phyloP scores from a whole-genome alignment of 2,888 invertebrate species.

The Acleris sparsana region DNA sequence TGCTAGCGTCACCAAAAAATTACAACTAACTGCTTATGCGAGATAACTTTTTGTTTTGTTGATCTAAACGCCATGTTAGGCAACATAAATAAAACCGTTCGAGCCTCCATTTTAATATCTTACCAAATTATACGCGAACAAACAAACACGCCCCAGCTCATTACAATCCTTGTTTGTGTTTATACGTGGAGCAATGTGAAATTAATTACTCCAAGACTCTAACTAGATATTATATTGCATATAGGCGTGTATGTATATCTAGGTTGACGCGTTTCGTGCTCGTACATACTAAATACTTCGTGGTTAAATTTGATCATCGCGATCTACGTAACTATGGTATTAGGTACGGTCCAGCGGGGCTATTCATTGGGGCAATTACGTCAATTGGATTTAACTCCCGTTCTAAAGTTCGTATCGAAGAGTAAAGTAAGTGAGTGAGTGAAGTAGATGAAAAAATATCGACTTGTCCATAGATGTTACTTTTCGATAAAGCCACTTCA shows the following conservation, averaged over 20 bases:
- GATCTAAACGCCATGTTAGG: conserved; percentile 15
- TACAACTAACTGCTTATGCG: conserved; percentile 4
- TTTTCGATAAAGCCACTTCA: no score
- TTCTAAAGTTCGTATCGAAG: no score
- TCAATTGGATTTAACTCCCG: no score
- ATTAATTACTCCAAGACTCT: conserved; percentile 49
- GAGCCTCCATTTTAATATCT: conserved; percentile 35
- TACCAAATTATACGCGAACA: conserved; percentile 38
- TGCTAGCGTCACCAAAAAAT: no score
- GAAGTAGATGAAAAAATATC: no score
- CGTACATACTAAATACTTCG: conserved; percentile 18
- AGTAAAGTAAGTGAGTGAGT: no score
- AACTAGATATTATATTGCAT: conserved; percentile 38
- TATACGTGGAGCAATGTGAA: conserved; percentile 51
- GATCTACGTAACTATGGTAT: no score
- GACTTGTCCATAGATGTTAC: no score
- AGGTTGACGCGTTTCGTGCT: conserved; percentile 19
- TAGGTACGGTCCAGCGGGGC: no score
- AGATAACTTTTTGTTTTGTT: conserved; percentile 24
- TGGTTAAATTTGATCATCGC: neutral
- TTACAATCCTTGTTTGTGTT: conserved; percentile 55
- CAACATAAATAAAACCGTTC: conserved; percentile 30
- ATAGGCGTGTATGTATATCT: conserved; percentile 42
- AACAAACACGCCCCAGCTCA: conserved; percentile 51
- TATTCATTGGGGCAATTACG: no score